phyloP scores from a whole-genome alignment of 2,797 vertebrate species.

The Propithecus perrieri region DNA sequence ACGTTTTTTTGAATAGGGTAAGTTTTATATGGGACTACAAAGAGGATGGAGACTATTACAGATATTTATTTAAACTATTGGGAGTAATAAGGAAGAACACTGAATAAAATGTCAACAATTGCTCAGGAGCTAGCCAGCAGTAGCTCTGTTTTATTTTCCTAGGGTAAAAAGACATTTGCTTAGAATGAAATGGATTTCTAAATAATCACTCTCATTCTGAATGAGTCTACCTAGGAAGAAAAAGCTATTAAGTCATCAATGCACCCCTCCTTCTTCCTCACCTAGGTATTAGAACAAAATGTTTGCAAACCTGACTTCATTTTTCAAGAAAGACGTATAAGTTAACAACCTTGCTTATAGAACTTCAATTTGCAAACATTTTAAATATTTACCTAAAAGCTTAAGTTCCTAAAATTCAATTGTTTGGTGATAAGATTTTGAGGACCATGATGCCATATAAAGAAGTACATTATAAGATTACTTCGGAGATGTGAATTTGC shows the following conservation, averaged over 20 bases:
- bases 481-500: conserved; percentile 49
- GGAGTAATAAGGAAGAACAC: conserved; percentile 55
- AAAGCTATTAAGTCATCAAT: conserved; percentile 57
- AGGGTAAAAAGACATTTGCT: conserved; percentile 69
- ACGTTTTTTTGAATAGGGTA: background rate
- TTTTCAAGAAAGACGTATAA: conserved; percentile 45
- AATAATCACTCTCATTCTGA: conserved; percentile 69
- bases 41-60: background rate
- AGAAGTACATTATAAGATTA: conserved; percentile 2
- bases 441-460: background rate
- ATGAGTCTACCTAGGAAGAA: conserved; percentile 63
- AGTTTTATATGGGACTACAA: conserved; percentile 13
- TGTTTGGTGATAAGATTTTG: conserved; percentile 40
- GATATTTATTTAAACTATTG: conserved; percentile 56
- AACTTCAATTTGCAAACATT: conserved; percentile 49
- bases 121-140: conserved; percentile 42
- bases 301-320: conserved; percentile 58
- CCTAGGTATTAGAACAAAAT: conserved; percentile 52
- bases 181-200: conserved; percentile 69
- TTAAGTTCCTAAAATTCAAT: conserved; percentile 50
- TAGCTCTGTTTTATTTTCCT: conserved; percentile 62
- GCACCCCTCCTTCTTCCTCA: background rate
- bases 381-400: conserved; percentile 66
- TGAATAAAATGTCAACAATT: conserved; percentile 23
- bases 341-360: conserved; percentile 28